Evolutionary conservation across 2,113 vertebrate species (phyloP).

Genomic region (Xiphophorus hellerii): DNA sequence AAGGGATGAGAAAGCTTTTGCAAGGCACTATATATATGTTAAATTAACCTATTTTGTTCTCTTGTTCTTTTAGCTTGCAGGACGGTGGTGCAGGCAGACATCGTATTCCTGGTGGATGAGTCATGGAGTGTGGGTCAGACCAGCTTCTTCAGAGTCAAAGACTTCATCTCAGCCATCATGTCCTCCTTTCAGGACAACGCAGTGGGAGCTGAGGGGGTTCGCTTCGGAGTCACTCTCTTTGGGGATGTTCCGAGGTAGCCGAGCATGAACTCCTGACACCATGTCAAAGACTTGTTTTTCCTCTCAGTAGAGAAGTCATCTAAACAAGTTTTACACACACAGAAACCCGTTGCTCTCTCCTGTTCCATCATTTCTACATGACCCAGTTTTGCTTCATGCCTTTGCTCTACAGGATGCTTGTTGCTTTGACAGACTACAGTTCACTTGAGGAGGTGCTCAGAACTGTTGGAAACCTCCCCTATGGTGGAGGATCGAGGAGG

Average conservation of each 20-base stretch:
- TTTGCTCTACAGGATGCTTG: constrained; percentile 79
- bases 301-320: background rate
- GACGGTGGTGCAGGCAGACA: constrained; percentile 80
- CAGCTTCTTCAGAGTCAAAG: constrained; percentile 78
- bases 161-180: constrained; percentile 78
- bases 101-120: constrained; percentile 88
- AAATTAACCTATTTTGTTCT: background rate
- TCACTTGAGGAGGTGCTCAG: constrained; percentile 76
- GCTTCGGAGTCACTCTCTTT: constrained; percentile 85
- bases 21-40: too few species aligned
- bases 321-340: background rate
- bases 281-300: background rate
- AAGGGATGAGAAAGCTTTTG: background rate
- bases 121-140: constrained; percentile 74
- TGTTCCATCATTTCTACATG: background rate
- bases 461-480: constrained; percentile 77
- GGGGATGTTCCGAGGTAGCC: constrained; percentile 82
- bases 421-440: constrained; percentile 83
- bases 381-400: constrained; percentile 1
- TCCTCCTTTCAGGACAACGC: constrained; percentile 73
- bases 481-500: constrained; percentile 77
- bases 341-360: background rate
- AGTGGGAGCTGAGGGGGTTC: constrained; percentile 80
- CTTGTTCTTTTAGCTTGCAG: constrained; percentile 80
- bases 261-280: background rate